Base-by-base conservation (phyloP, 2,113 vertebrate species). In the Sus scrofa region DNA sequence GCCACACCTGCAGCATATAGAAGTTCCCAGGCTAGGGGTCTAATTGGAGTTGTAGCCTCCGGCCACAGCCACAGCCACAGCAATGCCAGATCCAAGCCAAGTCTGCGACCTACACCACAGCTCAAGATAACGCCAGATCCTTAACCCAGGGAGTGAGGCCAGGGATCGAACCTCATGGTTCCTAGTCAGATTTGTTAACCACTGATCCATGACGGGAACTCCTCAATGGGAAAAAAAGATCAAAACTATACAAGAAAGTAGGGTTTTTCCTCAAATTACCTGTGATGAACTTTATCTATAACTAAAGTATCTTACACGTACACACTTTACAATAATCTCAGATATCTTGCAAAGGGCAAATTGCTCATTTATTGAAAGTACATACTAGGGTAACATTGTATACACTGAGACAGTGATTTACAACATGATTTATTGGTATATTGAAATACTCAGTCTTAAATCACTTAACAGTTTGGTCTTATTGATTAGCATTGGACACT, bases 311-410 rank as follows among this genome's bases (percentile, higher is more conserved):
- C 71, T 68, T 89, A 88, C 15, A 96, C 60, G 74, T 86, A 88
- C 19, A 95, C 10, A 63, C 75, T 87, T 92, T 24, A 75, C 7
- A 87, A 10, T 22, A 79, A 37, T 85, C 27, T 68, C 52, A 70
- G 73, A 85, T 27, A 81, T 81, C 62, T 85, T 81, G 0, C 7
- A 62, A 50, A 16, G 93, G 10, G 18, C 71, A 94, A 26, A 67
- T 73, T 91, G 26, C 54, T 96, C 71, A 52, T 34, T 82, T 79
- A 30, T 22, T 81, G 32, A 70, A 81, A 94, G 60, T 70, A 50
- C 27, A 63, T 58, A 44, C 74, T 10, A 15, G 26, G 44, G 16
- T 83, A 37, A 20, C 34, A 87, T 58, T 87, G 26, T 16, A 44
- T 32, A 32, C 50, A 91, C 3, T 65, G 24, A 93, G 14, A 62